A percentile compares a stretch with the other conserved stretches of the same genome.
phyloP scores from a whole-genome alignment of 2,113 vertebrate species.

The Microtus pennsylvanicus region DNA sequence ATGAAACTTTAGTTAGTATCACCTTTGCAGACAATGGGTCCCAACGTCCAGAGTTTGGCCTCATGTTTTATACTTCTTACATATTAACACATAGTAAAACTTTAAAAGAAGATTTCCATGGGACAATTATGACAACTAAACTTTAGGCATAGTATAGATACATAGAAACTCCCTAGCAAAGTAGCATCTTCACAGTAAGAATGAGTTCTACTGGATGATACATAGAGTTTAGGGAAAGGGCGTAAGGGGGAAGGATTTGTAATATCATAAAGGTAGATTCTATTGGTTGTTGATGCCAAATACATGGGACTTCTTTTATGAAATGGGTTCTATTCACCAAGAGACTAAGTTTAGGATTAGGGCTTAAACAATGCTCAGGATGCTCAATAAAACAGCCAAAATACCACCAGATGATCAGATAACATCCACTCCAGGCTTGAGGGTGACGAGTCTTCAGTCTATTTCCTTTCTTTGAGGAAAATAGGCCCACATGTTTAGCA shows the following conservation, averaged over 20 bases:
- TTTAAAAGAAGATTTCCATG: neutral
- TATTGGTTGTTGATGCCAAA: too few species aligned
- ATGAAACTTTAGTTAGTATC: neutral
- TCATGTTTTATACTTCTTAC: neutral
- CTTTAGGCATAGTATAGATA: neutral
- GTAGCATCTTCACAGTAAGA: too few species aligned
- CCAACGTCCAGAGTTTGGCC: neutral
- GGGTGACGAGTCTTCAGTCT: neutral
- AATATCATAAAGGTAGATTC: too few species aligned
- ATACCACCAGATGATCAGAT: neutral
- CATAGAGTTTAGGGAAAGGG: too few species aligned
- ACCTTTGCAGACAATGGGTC: neutral
- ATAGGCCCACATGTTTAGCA: neutral
- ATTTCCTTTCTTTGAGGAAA: neutral
- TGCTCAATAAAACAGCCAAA: neutral
- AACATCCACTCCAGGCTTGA: neutral
- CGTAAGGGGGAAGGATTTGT: too few species aligned
- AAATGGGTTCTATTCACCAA: too few species aligned
- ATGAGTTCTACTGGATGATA: too few species aligned
- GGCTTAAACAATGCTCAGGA: too few species aligned
- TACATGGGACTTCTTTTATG: too few species aligned
- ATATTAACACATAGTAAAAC: neutral
- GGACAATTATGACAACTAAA: neutral
- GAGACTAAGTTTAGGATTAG: too few species aligned
- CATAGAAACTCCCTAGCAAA: neutral